Conservation (phyloP, 2,888 invertebrate species). For the Lumbricus terrestris region DNA sequence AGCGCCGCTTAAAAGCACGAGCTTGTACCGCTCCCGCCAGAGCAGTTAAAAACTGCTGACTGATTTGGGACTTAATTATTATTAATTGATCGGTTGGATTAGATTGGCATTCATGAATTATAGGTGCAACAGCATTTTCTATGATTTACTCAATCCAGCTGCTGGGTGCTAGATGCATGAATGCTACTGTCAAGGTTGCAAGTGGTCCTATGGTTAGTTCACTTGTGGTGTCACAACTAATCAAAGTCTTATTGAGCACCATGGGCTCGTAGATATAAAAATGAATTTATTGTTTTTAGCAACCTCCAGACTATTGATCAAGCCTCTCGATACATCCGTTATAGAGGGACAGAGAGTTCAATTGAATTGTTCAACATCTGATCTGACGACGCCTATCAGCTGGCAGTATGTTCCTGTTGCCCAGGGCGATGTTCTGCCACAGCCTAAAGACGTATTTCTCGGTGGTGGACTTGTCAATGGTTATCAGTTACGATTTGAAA, state of each 20-base stretch:
- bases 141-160: not conserved
- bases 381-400: not conserved
- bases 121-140: not conserved
- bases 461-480: not conserved
- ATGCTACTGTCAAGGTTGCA: too few species aligned
- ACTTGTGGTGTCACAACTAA: too few species aligned
- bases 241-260: too few species aligned
- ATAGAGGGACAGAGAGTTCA: not conserved
- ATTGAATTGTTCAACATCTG: not conserved
- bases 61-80: too few species aligned
- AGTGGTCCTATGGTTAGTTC: too few species aligned
- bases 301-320: not conserved
- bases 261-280: not conserved
- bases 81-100: too few species aligned
- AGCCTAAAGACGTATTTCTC: not conserved
- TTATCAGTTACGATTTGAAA: not conserved
- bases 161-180: too few species aligned
- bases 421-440: not conserved
- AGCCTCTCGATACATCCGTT: not conserved
- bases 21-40: too few species aligned
- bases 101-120: too few species aligned
- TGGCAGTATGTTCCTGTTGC: not conserved
- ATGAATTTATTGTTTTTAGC: not conserved
- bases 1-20: too few species aligned
- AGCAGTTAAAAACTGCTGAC: too few species aligned